phyloP scores from a whole-genome alignment of 2,797 vertebrate genomes.

The Enoplosus armatus region DNA sequence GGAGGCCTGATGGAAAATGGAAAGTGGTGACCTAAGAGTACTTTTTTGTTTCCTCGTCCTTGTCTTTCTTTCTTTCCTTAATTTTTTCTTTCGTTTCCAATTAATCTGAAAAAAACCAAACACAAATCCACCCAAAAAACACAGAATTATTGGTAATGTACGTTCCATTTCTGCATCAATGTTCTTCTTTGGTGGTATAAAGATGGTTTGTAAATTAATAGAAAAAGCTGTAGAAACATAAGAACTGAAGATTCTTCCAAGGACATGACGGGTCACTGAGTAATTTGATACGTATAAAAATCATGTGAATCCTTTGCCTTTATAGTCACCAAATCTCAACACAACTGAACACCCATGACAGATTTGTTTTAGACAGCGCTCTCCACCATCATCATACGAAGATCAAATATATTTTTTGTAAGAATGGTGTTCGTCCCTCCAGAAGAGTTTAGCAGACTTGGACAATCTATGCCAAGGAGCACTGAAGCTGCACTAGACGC shows the following conservation, averaged over 20 bases:
- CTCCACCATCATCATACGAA: background rate
- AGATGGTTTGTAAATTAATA: too few species aligned
- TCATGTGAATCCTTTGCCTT: background rate
- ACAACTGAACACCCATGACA: background rate
- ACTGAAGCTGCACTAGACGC: too few species aligned
- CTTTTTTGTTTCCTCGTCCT: slow-evolving; percentile 6
- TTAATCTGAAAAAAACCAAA: background rate
- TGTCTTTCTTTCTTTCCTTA: slow-evolving; percentile 5
- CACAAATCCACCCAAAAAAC: too few species aligned
- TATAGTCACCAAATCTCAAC: background rate
- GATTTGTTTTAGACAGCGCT: background rate
- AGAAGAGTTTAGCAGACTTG: too few species aligned
- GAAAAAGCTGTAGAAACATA: background rate
- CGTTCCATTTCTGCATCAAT: background rate
- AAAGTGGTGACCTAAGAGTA: slow-evolving; percentile 41
- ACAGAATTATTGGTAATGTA: background rate
- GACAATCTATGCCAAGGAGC: too few species aligned
- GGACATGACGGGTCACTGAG: too few species aligned
- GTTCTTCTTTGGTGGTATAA: background rate
- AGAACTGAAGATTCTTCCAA: background rate
- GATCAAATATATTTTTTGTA: background rate
- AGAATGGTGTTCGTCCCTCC: background rate
- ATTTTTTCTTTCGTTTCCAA: background rate
- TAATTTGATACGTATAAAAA: too few species aligned
- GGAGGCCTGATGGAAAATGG: slow-evolving; percentile 46